Percentiles rank a stretch among this genome's conserved stretches.
phyloP scores from a whole-genome alignment of 1,140 invertebrate genomes.

The Nomia melanderi region DNA sequence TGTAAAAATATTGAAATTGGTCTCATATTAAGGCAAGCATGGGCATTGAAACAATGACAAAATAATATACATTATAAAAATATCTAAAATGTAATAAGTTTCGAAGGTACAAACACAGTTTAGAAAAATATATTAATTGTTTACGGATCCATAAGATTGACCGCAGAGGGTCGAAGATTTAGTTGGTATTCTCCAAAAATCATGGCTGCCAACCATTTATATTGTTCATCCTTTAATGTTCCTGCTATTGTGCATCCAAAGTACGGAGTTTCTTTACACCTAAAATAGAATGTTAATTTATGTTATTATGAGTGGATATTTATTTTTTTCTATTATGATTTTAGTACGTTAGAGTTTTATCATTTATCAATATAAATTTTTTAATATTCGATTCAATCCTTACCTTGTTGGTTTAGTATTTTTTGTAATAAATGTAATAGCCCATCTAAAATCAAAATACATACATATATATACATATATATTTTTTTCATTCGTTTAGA shows the following conservation, averaged over 20 bases:
- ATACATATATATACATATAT: not conserved
- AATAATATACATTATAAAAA: constrained; percentile 26
- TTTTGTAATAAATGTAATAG: constrained; percentile 88
- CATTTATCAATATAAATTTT: not conserved
- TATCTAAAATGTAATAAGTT: constrained; percentile 1
- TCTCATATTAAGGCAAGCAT: constrained; percentile 20
- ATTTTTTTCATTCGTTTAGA: no score
- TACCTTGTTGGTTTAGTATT: constrained; percentile 86
- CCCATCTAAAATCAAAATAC: constrained; percentile 82
- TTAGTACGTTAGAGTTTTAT: not conserved
- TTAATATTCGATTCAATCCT: not conserved
- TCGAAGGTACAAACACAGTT: not conserved
- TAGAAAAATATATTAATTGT: constrained; percentile 24
- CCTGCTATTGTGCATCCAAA: constrained; percentile 90
- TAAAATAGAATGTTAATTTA: constrained; percentile 69
- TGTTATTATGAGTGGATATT: not conserved
- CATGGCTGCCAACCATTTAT: constrained; percentile 89
- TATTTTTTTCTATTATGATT: no score
- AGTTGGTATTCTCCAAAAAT: constrained; percentile 85
- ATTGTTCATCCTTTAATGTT: constrained; percentile 85
- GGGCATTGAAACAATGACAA: constrained; percentile 19
- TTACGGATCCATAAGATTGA: constrained; percentile 77
- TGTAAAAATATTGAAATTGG: not conserved
- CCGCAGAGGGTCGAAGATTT: constrained; percentile 73
- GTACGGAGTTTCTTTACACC: constrained; percentile 88